These are phyloP conservation scores for Ptyas mucosa DNA, from an alignment of 2,113 vertebrate species.

Conservation along the genomic window DNA sequence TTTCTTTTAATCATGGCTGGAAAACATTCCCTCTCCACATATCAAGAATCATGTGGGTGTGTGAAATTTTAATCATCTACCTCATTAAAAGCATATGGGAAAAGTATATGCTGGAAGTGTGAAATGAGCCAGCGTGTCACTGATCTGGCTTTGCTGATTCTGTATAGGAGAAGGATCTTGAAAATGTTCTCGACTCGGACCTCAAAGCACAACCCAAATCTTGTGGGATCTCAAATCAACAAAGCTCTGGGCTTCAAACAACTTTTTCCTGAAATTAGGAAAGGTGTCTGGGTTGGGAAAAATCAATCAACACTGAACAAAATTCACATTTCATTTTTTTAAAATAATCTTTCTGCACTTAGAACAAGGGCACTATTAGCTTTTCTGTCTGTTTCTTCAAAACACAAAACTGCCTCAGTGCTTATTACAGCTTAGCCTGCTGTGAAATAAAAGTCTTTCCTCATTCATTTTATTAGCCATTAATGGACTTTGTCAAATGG, in stretches of 20 bases:
- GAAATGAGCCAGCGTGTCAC: neutral
- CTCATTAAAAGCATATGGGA: neutral
- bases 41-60: neutral
- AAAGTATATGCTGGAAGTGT: neutral
- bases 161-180: neutral
- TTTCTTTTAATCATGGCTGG: neutral
- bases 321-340: neutral
- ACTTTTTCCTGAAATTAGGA: neutral
- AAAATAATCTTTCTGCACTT: neutral
- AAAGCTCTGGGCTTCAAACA: neutral
- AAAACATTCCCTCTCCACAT: neutral
- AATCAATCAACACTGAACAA: neutral
- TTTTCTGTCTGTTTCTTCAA: neutral
- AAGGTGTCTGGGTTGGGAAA: neutral
- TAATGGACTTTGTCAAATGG: constrained; percentile 33
- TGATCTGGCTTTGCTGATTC: neutral
- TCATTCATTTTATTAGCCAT: constrained; percentile 48
- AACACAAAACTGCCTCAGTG: constrained; percentile 25
- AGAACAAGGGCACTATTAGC: neutral
- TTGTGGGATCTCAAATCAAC: neutral
- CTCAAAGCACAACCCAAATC: neutral
- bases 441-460: constrained; percentile 49
- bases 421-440: constrained; percentile 46
- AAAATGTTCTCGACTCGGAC: neutral
- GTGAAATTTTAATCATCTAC: neutral